Evolutionary conservation across 2,113 vertebrate species (phyloP).

Genomic region (Oenanthe melanoleuca): DNA sequence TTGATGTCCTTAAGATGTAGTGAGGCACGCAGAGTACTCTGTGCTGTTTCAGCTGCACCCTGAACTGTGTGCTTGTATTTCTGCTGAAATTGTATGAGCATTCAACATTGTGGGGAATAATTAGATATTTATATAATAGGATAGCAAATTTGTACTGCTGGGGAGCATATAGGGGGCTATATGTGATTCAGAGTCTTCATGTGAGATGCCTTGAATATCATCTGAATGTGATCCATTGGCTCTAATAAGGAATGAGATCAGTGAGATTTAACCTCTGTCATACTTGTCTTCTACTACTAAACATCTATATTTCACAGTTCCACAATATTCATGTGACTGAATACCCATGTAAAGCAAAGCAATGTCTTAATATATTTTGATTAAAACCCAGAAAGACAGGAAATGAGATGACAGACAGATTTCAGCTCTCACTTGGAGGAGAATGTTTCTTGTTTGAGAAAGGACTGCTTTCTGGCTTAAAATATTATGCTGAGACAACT

Average conservation of each 20-base stretch:
- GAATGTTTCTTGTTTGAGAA: constrained; percentile 7
- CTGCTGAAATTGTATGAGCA: not conserved
- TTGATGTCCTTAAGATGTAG: not conserved
- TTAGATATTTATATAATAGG: not conserved
- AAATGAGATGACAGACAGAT: constrained; percentile 2
- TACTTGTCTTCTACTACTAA: not conserved
- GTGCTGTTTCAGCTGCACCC: not conserved
- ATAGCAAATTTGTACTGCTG: not conserved
- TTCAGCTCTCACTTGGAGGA: not conserved
- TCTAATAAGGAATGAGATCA: not conserved
- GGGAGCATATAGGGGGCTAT: not conserved
- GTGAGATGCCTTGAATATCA: not conserved
- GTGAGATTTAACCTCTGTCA: not conserved
- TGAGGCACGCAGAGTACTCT: not conserved
- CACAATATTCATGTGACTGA: not conserved
- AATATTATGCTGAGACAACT: not conserved
- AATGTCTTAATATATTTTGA: not conserved
- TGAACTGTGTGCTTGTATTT: not conserved
- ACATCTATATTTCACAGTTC: not conserved
- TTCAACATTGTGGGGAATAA: not conserved
- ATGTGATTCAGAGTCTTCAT: not conserved
- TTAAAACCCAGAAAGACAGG: constrained; percentile 25
- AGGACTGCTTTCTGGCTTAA: not conserved
- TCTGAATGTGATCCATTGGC: not conserved
- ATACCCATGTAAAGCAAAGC: not conserved